These are phyloP conservation scores for Dicentrarchus labrax DNA, from an alignment of 2,113 vertebrate genomes.

Conservation along the genomic window DNA sequence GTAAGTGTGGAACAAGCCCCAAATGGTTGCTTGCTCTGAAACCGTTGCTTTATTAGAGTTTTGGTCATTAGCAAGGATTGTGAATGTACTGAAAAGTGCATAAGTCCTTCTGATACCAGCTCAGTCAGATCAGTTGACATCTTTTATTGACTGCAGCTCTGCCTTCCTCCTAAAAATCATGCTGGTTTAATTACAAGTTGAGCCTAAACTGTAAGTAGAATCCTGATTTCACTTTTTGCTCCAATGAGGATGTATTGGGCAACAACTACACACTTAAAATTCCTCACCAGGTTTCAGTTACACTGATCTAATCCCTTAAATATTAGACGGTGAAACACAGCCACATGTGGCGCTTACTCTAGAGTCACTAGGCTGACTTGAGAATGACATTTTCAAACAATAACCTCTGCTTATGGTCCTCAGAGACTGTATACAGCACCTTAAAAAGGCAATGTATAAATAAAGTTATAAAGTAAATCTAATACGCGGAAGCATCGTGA, in stretches of 20 bases:
- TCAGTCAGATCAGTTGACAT: neutral
- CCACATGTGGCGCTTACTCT: neutral
- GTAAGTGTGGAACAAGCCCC: slow-evolving; percentile 28
- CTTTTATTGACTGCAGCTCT: slow-evolving; percentile 1
- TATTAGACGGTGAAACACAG: slow-evolving; percentile 37
- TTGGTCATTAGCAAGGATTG: neutral
- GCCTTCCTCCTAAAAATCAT: neutral
- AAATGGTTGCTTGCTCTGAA: slow-evolving; percentile 20
- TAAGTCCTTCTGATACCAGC: neutral
- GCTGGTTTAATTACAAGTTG: neutral
- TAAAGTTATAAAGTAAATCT: neutral
- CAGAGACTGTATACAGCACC: neutral
- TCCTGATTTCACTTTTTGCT: slow-evolving; percentile 11
- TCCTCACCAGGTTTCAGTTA: slow-evolving; percentile 59
- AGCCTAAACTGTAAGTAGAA: neutral
- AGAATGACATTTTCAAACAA: slow-evolving; percentile 1
- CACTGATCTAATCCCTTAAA: slow-evolving; percentile 51
- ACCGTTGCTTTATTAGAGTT: slow-evolving; percentile 1
- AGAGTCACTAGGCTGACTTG: neutral
- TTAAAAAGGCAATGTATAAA: neutral
- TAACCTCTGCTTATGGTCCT: neutral
- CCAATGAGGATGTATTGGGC: slow-evolving; percentile 10
- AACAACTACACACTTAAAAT: slow-evolving; percentile 39
- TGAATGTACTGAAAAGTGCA: neutral
- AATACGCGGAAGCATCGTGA: neutral